Conservation (phyloP, 2,888 invertebrate genomes). For the Galerucella nymphaeae region DNA sequence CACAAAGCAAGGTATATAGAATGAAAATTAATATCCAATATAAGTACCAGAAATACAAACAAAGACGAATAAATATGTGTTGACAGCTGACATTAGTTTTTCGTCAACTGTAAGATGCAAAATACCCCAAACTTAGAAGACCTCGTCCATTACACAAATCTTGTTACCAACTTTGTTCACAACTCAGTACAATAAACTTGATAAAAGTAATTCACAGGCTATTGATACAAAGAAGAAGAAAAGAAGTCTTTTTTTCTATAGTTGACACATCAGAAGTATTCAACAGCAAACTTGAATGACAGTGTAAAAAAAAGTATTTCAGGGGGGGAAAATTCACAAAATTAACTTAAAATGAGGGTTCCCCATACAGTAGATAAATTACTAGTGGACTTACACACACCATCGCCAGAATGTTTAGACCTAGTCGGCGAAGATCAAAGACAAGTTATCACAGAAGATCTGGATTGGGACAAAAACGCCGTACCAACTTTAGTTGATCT, state of each 20-base stretch:
- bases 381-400: conserved; percentile 65
- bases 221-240: background rate
- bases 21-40: too few species aligned
- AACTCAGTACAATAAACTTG: too few species aligned
- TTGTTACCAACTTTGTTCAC: too few species aligned
- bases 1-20: too few species aligned
- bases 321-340: background rate
- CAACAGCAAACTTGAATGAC: background rate
- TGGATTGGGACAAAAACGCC: conserved; percentile 67
- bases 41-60: too few species aligned
- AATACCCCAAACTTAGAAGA: too few species aligned
- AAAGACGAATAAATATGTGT: too few species aligned
- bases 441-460: conserved; percentile 67
- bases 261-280: background rate
- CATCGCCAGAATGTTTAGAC: conserved; percentile 56
- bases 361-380: conserved; percentile 58
- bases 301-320: background rate
- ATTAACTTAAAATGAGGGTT: conserved; percentile 45
- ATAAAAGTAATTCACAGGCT: too few species aligned
- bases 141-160: too few species aligned
- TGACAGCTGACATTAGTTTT: too few species aligned
- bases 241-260: background rate
- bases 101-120: too few species aligned
- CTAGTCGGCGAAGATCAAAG: conserved; percentile 63
- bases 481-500: conserved; percentile 66